These are phyloP conservation scores for Selenia dentaria DNA, from an alignment of 2,888 invertebrate genomes.

Conservation along the genomic window DNA sequence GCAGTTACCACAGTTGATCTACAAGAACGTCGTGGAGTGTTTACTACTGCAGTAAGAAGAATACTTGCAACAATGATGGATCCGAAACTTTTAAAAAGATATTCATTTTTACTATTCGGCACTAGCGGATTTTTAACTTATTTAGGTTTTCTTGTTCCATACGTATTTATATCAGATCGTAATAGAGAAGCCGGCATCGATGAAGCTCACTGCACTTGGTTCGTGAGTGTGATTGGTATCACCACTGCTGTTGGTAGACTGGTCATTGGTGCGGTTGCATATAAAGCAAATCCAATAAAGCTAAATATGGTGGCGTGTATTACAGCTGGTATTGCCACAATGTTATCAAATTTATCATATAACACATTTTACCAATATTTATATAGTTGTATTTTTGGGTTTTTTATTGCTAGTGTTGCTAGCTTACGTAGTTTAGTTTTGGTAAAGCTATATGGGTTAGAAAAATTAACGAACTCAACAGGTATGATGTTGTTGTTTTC, in stretches of 20 bases:
- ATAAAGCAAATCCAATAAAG: constrained; percentile 55
- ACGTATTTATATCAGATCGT: constrained; percentile 63
- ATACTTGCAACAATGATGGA: constrained; percentile 77
- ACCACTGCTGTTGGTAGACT: constrained; percentile 63
- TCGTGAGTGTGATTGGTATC: constrained; percentile 67
- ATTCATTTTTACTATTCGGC: constrained; percentile 59
- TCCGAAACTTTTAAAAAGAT: constrained; percentile 57
- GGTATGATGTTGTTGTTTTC: constrained; percentile 70
- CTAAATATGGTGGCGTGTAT: constrained; percentile 44
- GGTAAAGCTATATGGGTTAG: constrained; percentile 69
- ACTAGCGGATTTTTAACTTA: constrained; percentile 57
- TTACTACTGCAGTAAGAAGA: constrained; percentile 68
- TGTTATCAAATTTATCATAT: constrained; percentile 57
- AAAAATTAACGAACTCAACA: constrained; percentile 72
- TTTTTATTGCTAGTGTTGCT: constrained; percentile 56
- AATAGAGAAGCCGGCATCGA: constrained; percentile 56
- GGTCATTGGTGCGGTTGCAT: constrained; percentile 54
- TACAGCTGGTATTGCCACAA: constrained; percentile 54
- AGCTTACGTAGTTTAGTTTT: constrained; percentile 62
- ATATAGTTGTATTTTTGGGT: constrained; percentile 61
- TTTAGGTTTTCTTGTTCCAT: constrained; percentile 67
- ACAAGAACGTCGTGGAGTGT: constrained; percentile 62
- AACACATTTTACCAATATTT: constrained; percentile 63
- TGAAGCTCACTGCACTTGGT: constrained; percentile 53
- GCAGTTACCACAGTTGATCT: constrained; percentile 68